Evolutionary conservation across 2,113 vertebrate species (phyloP).

Genomic region (Syngnathus floridae): DNA sequence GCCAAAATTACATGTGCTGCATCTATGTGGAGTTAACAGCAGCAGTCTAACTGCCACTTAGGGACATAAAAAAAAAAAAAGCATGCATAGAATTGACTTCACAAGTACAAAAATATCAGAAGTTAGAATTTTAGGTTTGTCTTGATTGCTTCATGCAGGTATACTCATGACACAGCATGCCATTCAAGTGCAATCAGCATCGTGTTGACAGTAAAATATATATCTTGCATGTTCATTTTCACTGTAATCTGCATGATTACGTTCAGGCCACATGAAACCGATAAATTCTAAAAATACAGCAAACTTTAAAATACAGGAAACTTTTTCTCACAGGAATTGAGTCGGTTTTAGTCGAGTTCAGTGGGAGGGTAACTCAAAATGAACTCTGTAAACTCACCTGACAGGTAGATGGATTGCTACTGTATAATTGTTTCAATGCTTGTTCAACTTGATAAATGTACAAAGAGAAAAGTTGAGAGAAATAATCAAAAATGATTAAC

Average conservation of each 20-base stretch:
- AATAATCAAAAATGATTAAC: not conserved
- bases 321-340: not conserved
- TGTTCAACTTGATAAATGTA: too few species aligned
- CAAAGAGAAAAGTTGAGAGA: not conserved
- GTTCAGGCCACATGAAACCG: not conserved
- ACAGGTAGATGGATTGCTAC: not conserved
- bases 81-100: conserved; percentile 13
- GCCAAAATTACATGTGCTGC: conserved; percentile 44
- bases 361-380: not conserved
- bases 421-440: not conserved
- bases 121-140: conserved; percentile 48
- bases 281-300: not conserved
- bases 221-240: not conserved
- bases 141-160: conserved; percentile 38
- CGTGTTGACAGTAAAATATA: not conserved
- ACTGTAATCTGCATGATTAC: not conserved
- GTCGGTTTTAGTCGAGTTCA: not conserved
- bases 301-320: not conserved
- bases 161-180: conserved; percentile 30
- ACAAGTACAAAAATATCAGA: conserved; percentile 29
- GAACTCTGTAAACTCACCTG: not conserved
- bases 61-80: conserved; percentile 21
- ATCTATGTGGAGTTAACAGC: conserved; percentile 26
- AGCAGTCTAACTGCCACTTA: conserved; percentile 32
- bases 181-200: conserved; percentile 41